Evolutionary conservation across 1,140 invertebrate genomes (phyloP).

Genomic region (Anastrepha obliqua): DNA sequence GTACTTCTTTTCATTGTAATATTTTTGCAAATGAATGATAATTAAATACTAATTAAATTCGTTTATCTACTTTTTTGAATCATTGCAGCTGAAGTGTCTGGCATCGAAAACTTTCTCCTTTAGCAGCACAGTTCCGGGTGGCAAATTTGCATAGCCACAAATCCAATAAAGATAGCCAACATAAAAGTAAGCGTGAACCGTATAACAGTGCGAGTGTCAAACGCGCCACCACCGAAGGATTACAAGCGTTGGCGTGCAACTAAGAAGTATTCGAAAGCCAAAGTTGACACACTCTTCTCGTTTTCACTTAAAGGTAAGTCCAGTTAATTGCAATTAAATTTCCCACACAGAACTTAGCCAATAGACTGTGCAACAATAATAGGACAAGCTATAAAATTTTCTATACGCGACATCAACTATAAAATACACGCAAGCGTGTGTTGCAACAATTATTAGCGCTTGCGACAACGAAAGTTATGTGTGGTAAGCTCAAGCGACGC

Average conservation of each 20-base stretch:
- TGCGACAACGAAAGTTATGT: no score
- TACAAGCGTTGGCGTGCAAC: neutral
- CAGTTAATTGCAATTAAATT: neutral
- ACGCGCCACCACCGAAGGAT: neutral
- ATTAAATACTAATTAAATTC: neutral
- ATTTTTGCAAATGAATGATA: neutral
- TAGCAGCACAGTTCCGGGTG: neutral
- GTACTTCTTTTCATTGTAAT: neutral
- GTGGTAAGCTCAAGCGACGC: no score
- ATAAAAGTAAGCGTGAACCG: neutral
- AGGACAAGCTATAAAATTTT: no score
- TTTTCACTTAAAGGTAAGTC: neutral
- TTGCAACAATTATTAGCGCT: no score
- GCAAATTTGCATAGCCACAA: neutral
- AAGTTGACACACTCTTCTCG: neutral
- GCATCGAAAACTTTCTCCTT: neutral
- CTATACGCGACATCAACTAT: no score
- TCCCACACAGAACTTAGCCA: no score
- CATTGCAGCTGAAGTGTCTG: neutral
- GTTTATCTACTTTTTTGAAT: neutral
- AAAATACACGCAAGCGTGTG: no score
- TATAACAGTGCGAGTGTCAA: neutral
- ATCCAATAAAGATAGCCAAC: neutral
- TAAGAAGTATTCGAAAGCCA: neutral
- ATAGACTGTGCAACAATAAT: no score